Percentiles rank a stretch among this genome's conserved stretches.
Conservation (phyloP, 2,113 vertebrate genomes). For the Hypocryptadius cinnamomeus region DNA sequence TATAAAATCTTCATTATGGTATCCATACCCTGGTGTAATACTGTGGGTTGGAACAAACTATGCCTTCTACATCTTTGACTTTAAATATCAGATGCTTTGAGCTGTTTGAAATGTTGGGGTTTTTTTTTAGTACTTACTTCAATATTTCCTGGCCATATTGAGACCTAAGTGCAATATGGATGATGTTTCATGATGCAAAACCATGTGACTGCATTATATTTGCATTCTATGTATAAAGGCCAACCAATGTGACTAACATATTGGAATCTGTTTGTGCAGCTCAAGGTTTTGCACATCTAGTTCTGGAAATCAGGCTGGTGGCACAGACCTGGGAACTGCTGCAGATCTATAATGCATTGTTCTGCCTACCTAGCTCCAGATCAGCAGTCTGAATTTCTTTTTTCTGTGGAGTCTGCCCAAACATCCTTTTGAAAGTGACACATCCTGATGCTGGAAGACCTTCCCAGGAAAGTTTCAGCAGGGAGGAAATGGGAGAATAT, state of each 20-base stretch:
- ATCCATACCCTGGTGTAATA: neutral
- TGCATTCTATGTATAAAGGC: neutral
- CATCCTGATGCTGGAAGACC: neutral
- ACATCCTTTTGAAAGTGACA: constrained; percentile 10
- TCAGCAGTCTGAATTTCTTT: neutral
- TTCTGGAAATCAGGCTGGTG: neutral
- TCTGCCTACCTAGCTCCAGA: neutral
- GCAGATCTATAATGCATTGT: neutral
- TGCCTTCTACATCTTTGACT: neutral
- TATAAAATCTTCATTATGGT: neutral
- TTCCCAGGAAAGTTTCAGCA: neutral
- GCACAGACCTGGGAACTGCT: neutral
- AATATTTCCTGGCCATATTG: neutral
- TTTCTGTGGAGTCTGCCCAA: neutral
- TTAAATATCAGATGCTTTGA: neutral
- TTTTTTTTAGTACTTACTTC: neutral
- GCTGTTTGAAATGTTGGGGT: neutral
- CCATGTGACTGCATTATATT: neutral
- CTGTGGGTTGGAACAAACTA: neutral
- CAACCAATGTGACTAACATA: neutral
- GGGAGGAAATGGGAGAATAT: constrained; percentile 33
- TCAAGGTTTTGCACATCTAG: neutral
- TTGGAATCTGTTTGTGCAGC: neutral
- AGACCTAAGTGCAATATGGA: neutral
- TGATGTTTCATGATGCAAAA: neutral